Conservation (phyloP, 2,113 vertebrate genomes). For the Cinclus cinclus region DNA sequence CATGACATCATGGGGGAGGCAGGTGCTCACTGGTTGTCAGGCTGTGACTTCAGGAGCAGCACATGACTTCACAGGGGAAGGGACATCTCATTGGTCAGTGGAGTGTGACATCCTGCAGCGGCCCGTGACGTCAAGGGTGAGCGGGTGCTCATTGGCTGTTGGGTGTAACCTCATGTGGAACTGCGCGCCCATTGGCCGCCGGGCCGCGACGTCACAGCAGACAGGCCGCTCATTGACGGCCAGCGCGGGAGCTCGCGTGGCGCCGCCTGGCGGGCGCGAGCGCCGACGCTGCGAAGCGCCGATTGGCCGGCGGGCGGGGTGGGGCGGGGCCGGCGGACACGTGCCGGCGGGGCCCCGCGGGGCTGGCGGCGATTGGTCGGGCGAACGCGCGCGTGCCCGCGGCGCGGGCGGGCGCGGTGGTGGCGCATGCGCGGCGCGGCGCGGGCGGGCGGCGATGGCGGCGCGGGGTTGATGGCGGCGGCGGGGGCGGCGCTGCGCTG, state of each 20-base stretch:
- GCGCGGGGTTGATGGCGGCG: too few species aligned
- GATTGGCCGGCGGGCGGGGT: background rate
- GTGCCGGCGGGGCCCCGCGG: background rate
- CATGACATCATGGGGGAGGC: accelerated
- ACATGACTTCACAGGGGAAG: background rate
- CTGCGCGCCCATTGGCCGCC: background rate
- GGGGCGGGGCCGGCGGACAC: background rate
- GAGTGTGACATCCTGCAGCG: background rate
- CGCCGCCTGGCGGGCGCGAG: background rate
- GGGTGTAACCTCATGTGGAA: background rate
- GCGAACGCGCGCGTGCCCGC: too few species aligned
- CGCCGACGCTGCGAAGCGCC: background rate
- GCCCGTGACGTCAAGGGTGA: background rate
- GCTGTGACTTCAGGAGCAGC: background rate
- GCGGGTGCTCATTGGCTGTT: background rate
- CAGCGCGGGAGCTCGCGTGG: background rate
- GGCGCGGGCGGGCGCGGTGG: too few species aligned
- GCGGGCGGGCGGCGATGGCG: too few species aligned
- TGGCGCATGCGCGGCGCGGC: too few species aligned
- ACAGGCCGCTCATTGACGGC: background rate
- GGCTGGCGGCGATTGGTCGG: too few species aligned
- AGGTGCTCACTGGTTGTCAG: background rate
- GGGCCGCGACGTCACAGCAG: background rate
- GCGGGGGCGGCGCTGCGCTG: too few species aligned
- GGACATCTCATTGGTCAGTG: background rate